Conservation (phyloP, 2,888 invertebrate genomes). For the Melangyna quadrimaculata region DNA sequence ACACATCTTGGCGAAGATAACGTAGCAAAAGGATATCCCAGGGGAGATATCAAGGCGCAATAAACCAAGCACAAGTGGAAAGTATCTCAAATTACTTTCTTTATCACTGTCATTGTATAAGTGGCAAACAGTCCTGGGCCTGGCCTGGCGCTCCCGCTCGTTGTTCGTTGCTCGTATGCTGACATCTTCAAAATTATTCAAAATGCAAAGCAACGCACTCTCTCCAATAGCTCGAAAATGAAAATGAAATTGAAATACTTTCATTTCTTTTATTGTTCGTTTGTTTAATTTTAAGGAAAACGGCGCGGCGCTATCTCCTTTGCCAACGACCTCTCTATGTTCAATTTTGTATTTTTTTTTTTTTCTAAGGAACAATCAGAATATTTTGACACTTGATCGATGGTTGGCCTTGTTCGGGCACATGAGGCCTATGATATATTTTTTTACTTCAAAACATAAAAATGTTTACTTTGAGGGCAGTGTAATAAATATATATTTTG, state of each 20-base stretch:
- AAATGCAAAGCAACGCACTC: slow-evolving; percentile 66
- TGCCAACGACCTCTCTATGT: neutral
- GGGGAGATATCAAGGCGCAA: slow-evolving; percentile 64
- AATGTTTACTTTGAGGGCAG: slow-evolving; percentile 56
- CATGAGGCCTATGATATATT: slow-evolving; percentile 58
- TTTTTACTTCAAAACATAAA: neutral
- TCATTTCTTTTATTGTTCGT: slow-evolving; percentile 43
- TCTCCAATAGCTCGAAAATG: slow-evolving; percentile 43
- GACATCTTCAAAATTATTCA: slow-evolving; percentile 67
- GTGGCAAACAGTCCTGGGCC: slow-evolving; percentile 48
- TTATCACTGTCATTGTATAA: slow-evolving; percentile 71
- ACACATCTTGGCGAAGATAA: slow-evolving; percentile 56
- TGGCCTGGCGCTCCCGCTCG: neutral
- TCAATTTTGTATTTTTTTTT: neutral
- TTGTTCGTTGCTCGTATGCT: neutral
- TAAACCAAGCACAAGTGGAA: slow-evolving; percentile 68
- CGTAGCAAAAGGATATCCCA: slow-evolving; percentile 47
- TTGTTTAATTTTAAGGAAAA: slow-evolving; percentile 55
- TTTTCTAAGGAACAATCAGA: slow-evolving; percentile 32
- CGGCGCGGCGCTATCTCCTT: neutral
- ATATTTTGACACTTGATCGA: slow-evolving; percentile 71
- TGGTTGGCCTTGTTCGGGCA: slow-evolving; percentile 57
- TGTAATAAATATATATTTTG: slow-evolving; percentile 36
- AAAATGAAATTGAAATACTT: slow-evolving; percentile 68
- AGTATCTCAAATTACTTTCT: slow-evolving; percentile 72